A percentile compares a stretch with the other conserved stretches of the same genome.
These are phyloP conservation scores for Clunio marinus DNA, from an alignment of 2,888 invertebrate genomes.

Conservation along the genomic window DNA sequence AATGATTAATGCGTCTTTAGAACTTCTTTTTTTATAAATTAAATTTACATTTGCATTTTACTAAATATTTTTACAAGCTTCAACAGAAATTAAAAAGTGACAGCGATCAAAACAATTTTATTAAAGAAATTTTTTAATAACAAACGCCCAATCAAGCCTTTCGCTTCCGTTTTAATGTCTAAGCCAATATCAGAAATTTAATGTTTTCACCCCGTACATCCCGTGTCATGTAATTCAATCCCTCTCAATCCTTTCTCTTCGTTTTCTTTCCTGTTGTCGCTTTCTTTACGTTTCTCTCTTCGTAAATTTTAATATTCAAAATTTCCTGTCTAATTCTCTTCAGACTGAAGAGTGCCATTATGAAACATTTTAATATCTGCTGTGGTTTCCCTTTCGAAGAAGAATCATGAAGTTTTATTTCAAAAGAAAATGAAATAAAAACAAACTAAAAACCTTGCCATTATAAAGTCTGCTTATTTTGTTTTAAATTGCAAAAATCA, in stretches of 20 bases:
- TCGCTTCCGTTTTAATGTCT: background rate
- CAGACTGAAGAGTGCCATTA: background rate
- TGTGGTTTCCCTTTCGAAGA: too few species aligned
- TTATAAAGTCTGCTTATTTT: too few species aligned
- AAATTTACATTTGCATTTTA: too few species aligned
- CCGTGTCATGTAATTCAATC: conserved; percentile 10
- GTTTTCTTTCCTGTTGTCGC: too few species aligned
- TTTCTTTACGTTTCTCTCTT: background rate
- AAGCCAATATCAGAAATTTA: background rate
- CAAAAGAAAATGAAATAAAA: background rate
- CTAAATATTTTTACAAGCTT: background rate
- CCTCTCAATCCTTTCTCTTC: conserved; percentile 9
- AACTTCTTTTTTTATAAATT: too few species aligned
- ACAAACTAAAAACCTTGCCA: background rate
- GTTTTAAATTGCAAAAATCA: background rate
- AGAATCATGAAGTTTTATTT: background rate
- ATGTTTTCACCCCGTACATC: conserved; percentile 9
- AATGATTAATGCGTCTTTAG: too few species aligned
- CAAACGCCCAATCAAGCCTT: background rate
- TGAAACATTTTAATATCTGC: background rate
- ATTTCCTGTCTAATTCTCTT: conserved; percentile 4
- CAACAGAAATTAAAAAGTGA: too few species aligned
- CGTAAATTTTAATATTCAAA: too few species aligned
- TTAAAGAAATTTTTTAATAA: background rate
- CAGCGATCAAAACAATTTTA: too few species aligned